Percentiles rank a stretch among this genome's conserved stretches.
Conservation (phyloP, 2,888 invertebrate genomes). For the Spodoptera littoralis region DNA sequence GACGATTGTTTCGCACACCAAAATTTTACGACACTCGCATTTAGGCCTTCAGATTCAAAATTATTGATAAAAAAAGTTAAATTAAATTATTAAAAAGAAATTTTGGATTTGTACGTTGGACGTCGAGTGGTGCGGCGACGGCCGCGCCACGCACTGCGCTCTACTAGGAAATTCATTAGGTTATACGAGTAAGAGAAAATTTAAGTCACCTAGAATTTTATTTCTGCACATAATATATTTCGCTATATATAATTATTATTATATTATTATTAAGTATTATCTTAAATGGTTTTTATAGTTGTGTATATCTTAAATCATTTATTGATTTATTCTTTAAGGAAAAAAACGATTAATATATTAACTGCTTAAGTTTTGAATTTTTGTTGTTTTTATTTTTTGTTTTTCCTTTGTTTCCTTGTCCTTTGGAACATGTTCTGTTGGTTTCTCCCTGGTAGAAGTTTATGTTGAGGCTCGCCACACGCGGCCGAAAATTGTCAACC, state of each 20-base stretch:
- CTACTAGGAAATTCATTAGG: conserved; percentile 88
- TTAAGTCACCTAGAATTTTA: conserved; percentile 89
- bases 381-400: conserved; percentile 83
- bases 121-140: conserved; percentile 75
- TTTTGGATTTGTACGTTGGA: conserved; percentile 84
- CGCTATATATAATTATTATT: conserved; percentile 89
- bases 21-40: conserved; percentile 91
- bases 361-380: conserved; percentile 88
- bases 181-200: conserved; percentile 88
- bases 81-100: conserved; percentile 83
- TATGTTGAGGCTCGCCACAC: conserved; percentile 71
- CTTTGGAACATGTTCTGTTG: conserved; percentile 74
- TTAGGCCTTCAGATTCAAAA: conserved; percentile 91
- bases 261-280: conserved; percentile 89
- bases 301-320: conserved; percentile 89
- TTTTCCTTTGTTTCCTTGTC: conserved; percentile 76
- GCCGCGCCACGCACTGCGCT: conserved; percentile 72
- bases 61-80: conserved; percentile 87
- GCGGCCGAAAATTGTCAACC: conserved; percentile 84
- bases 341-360: conserved; percentile 89
- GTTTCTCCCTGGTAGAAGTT: conserved; percentile 68
- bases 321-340: conserved; percentile 88
- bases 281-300: conserved; percentile 89
- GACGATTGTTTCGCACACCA: conserved; percentile 88
- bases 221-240: conserved; percentile 89